These are phyloP conservation scores for Polyommatus icarus DNA, from an alignment of 2,888 invertebrate species.

Conservation along the genomic window DNA sequence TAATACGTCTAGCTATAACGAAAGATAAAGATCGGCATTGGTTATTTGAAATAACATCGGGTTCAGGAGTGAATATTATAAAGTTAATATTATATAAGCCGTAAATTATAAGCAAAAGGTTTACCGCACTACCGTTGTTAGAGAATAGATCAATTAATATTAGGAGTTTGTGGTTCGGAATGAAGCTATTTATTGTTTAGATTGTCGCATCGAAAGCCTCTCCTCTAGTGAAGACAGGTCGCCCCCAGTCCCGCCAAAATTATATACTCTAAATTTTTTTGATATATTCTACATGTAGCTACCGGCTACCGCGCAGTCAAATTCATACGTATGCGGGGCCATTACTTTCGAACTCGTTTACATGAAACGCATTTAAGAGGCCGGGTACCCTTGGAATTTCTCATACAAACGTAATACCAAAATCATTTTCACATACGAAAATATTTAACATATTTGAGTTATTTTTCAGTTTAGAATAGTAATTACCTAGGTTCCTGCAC, in stretches of 20 bases:
- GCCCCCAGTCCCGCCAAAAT: constrained; percentile 47
- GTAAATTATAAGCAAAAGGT: background rate
- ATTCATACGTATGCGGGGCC: constrained; percentile 5
- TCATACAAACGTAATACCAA: no score
- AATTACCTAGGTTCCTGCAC: no score
- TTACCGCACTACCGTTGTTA: constrained; percentile 15
- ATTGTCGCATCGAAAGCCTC: background rate
- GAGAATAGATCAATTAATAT: constrained; percentile 14
- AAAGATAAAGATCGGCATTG: background rate
- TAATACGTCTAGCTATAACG: constrained; percentile 1
- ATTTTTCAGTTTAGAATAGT: no score
- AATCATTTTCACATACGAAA: no score
- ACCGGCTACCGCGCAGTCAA: constrained; percentile 34
- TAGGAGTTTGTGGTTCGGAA: background rate
- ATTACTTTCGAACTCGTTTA: constrained; percentile 34
- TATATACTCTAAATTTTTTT: constrained; percentile 45
- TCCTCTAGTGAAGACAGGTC: background rate
- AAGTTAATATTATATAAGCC: background rate
- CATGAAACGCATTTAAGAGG: constrained; percentile 43
- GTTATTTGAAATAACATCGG: background rate
- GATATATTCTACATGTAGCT: constrained; percentile 41
- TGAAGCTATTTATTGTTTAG: constrained; percentile 19
- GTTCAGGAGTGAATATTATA: background rate
- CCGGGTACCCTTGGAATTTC: no score
- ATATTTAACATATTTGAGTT: no score